Percentiles rank a stretch among this genome's conserved stretches.
Evolutionary conservation across 2,113 vertebrate genomes (phyloP).

Genomic region (Aviceda subcristata): DNA sequence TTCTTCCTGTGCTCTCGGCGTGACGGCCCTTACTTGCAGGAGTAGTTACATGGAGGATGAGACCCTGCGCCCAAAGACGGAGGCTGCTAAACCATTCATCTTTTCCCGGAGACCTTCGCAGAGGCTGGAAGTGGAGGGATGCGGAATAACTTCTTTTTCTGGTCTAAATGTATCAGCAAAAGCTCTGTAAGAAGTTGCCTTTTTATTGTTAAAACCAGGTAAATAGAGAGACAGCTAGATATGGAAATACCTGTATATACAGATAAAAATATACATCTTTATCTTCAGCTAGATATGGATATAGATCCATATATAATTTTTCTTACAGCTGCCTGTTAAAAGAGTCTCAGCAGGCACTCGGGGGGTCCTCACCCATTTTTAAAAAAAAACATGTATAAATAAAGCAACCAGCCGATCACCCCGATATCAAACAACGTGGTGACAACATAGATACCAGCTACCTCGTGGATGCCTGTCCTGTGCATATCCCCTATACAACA

Average conservation of each 20-base stretch:
- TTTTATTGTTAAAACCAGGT: neutral
- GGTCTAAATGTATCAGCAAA: neutral
- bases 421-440: neutral
- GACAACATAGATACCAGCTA: neutral
- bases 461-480: neutral
- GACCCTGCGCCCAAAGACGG: neutral
- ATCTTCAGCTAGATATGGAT: neutral
- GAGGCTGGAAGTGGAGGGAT: neutral
- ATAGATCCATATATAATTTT: neutral
- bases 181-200: neutral
- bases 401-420: neutral
- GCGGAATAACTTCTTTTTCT: neutral
- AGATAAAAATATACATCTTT: neutral
- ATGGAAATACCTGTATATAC: neutral
- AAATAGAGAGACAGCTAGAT: neutral
- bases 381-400: neutral
- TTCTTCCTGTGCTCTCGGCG: neutral
- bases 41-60: neutral
- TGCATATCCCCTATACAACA: neutral
- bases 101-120: neutral
- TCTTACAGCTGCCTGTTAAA: neutral
- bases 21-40: neutral
- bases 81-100: neutral
- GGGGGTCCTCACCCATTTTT: neutral
- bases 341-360: rapidly evolving